These are phyloP conservation scores for Semibalanus balanoides DNA, from an alignment of 1,140 invertebrate species.

Conservation along the genomic window DNA sequence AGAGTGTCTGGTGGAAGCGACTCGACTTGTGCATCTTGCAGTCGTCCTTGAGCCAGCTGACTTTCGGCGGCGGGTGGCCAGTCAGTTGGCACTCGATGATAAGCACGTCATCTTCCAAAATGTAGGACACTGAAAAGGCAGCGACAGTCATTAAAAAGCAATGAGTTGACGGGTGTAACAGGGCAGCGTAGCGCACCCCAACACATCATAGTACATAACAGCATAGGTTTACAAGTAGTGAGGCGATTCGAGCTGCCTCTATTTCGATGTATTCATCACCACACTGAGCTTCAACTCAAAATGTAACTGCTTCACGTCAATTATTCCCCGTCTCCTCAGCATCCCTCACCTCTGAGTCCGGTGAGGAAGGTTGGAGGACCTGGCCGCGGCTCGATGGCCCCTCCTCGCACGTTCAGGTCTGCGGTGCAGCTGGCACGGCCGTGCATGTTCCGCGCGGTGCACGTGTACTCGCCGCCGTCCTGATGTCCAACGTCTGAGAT, in stretches of 20 bases:
- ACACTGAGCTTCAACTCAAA: too few relatives aligned
- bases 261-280: too few relatives aligned
- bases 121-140: slow-evolving; percentile 11
- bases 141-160: too few relatives aligned
- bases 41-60: slow-evolving; percentile 62
- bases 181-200: too few relatives aligned
- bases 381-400: slow-evolving; percentile 46
- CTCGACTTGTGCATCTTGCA: slow-evolving; percentile 35
- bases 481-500: slow-evolving; percentile 37
- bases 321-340: too few relatives aligned
- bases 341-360: slow-evolving; percentile 46
- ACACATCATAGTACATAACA: too few relatives aligned
- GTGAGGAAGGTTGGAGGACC: slow-evolving; percentile 52
- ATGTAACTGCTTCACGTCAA: too few relatives aligned
- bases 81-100: slow-evolving; percentile 58
- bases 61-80: slow-evolving; percentile 48
- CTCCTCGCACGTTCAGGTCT: slow-evolving; percentile 44
- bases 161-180: too few relatives aligned
- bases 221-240: too few relatives aligned
- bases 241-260: too few relatives aligned
- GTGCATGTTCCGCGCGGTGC: slow-evolving; percentile 53
- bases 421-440: slow-evolving; percentile 52
- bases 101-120: slow-evolving; percentile 46
- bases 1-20: slow-evolving; percentile 45
- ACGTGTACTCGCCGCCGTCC: slow-evolving; percentile 31